A percentile compares a stretch with the other conserved stretches of the same genome.
These are phyloP conservation scores for Molothrus aeneus DNA, from an alignment of 2,797 vertebrate genomes.

Conservation along the genomic window DNA sequence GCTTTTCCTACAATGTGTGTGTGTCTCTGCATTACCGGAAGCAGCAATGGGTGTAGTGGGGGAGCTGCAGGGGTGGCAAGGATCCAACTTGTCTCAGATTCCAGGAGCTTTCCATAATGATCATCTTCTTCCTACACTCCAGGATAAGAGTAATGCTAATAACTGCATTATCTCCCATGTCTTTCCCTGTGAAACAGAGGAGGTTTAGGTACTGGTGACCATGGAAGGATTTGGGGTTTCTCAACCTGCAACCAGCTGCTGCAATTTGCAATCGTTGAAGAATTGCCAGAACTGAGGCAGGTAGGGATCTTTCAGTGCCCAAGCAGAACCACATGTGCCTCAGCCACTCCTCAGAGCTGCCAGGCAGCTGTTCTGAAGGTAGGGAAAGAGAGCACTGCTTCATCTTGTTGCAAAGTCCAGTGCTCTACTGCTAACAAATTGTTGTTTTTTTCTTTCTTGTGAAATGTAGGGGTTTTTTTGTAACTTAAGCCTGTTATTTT, in stretches of 20 bases:
- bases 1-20: neutral
- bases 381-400: neutral
- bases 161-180: neutral
- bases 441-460: neutral
- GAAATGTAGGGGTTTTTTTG: neutral
- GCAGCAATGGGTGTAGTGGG: accelerated
- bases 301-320: neutral
- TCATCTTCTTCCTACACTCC: neutral
- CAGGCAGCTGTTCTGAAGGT: neutral
- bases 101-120: neutral
- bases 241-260: neutral
- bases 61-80: accelerated
- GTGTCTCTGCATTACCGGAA: neutral
- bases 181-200: neutral
- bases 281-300: neutral
- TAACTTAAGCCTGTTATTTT: neutral
- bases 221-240: neutral
- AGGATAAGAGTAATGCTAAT: neutral
- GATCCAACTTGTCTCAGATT: neutral
- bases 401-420: neutral
- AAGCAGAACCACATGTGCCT: neutral
- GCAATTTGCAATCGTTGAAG: neutral
- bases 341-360: neutral
- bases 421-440: neutral
- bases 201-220: neutral